Evolutionary conservation across 2,797 vertebrate genomes (phyloP), one percentile per base, ranked within the genome.

Genomic region (Podargus strigoides): DNA sequence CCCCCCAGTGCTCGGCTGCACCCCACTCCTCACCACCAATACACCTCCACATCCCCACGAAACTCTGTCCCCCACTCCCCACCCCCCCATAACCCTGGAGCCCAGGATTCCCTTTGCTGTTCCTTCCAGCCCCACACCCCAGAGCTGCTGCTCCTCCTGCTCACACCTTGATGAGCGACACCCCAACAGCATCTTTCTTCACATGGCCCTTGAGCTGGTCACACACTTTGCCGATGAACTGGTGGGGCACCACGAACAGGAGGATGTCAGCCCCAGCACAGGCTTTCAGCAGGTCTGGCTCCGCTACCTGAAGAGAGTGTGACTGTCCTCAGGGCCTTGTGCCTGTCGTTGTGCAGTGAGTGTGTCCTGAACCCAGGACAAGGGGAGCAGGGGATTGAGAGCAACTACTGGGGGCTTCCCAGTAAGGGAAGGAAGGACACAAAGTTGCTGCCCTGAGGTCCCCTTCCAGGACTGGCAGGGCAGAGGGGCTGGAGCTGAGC

Each of bases 91-190:
- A 28, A 21, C 8, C 8, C 42, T 5, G 13, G 17, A 42, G 39
- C 47, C 52, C 28, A 0, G 2, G 12, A 30, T 42, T 70, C 78
- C 63, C 49, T 39, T 8, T 4, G 37, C 78, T 60, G 59, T 59
- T 56, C 6, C 47, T 50, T 42, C 1, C 1, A 49, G 14, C 46
- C 44, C 4, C 0, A 22, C 2, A 13, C 46, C 44, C 18, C 23
- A 7, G 28, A 2, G 3, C n/a, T 20, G 18, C 32, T 36, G 8
- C 70, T 75, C 84, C 85, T 60, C 32, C 93, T 56, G 52, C 83
- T 80, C 93, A 5, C 87, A 99, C 99, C 99, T 99, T 99, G 96
- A 99, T 99, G 63, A 99, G 99, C 3, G 99, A 99, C 97, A 99
- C 93, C 50, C 99, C 99, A 5, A 99, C 95, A 1, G 98, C 94